Evolutionary conservation across 2,797 vertebrate species (phyloP).

Genomic region (Vespertilio murinus): DNA sequence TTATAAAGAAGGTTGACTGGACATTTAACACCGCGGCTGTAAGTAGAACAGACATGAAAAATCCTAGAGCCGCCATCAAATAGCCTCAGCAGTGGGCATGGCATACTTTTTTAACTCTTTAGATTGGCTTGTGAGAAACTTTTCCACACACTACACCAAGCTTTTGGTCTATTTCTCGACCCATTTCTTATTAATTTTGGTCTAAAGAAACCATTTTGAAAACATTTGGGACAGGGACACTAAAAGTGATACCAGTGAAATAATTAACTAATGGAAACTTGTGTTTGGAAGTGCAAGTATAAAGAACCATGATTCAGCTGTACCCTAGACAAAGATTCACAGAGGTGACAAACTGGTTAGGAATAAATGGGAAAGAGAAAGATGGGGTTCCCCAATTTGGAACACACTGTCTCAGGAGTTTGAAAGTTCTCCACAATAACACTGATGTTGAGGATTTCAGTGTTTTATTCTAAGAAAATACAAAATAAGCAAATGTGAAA

Average conservation of each 20-base stretch:
- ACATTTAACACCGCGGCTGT: not conserved
- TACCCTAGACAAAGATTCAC: not conserved
- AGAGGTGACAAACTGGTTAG: not conserved
- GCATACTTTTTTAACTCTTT: not conserved
- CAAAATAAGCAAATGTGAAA: not conserved
- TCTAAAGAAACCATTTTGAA: not conserved
- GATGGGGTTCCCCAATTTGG: not conserved
- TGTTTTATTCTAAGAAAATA: not conserved
- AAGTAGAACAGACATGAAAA: not conserved
- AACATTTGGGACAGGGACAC: not conserved
- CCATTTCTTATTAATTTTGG: not conserved
- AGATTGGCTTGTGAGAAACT: not conserved
- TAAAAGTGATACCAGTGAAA: not conserved
- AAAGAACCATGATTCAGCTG: not conserved
- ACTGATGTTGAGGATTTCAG: not conserved
- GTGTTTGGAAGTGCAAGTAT: not conserved
- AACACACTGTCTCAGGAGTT: not conserved
- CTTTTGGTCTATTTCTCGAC: not conserved
- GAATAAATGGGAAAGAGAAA: not conserved
- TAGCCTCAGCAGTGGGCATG: not conserved
- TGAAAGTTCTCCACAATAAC: not conserved
- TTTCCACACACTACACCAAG: not conserved
- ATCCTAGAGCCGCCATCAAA: not conserved
- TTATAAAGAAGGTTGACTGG: not conserved
- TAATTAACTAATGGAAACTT: not conserved